These are phyloP conservation scores for Pampusana beccarii DNA, from an alignment of 2,113 vertebrate genomes.

Conservation along the genomic window DNA sequence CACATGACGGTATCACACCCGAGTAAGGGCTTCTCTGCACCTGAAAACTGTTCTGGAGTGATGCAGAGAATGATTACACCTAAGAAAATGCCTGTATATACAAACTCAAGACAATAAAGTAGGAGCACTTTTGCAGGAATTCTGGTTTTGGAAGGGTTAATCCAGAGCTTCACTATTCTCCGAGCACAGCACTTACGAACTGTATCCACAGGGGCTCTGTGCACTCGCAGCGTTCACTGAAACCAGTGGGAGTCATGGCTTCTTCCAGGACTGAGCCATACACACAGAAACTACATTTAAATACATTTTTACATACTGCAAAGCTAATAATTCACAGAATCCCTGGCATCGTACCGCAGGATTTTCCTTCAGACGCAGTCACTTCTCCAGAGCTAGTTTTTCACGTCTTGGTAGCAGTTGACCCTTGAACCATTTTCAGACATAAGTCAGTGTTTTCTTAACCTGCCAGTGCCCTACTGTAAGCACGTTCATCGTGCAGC, in stretches of 20 bases:
- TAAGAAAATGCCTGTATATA: neutral
- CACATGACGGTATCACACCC: rapidly evolving
- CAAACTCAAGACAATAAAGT: neutral
- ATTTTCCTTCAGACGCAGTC: neutral
- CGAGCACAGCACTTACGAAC: neutral
- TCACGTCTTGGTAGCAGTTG: conserved; percentile 34
- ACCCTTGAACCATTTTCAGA: conserved; percentile 25
- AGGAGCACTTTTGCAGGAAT: neutral
- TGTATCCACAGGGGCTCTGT: neutral
- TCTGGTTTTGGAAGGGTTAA: conserved; percentile 15
- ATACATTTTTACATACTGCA: neutral
- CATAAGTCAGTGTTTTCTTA: conserved; percentile 51
- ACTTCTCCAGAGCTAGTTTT: conserved; percentile 6
- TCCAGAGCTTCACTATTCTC: neutral
- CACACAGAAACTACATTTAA: neutral
- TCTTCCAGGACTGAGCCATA: neutral
- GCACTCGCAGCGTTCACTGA: neutral
- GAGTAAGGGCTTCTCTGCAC: neutral
- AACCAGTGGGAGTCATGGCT: neutral
- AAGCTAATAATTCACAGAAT: neutral
- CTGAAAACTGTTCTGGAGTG: neutral
- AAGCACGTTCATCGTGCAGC: neutral
- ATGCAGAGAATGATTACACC: neutral
- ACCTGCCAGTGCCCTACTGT: conserved; percentile 38
- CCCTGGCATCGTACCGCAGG: neutral